Conservation (phyloP, 2,888 invertebrate species). For the Oxycera nigricornis region DNA sequence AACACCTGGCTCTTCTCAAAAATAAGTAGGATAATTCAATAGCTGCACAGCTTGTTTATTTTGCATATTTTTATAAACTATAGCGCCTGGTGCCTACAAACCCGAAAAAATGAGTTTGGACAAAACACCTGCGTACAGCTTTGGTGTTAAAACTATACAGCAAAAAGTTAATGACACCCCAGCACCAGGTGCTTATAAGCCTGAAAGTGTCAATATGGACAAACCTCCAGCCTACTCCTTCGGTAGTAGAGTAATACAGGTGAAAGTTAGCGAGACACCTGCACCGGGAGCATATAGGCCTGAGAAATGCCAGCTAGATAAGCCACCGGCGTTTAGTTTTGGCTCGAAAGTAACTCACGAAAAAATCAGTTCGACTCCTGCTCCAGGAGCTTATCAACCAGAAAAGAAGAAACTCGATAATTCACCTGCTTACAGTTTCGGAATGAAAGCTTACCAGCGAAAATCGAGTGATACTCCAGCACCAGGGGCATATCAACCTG, state of each 20-base stretch:
- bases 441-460: slow-evolving; percentile 68
- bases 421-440: slow-evolving; percentile 76
- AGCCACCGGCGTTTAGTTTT: slow-evolving; percentile 65
- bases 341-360: slow-evolving; percentile 63
- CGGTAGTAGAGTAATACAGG: slow-evolving; percentile 61
- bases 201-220: slow-evolving; percentile 64
- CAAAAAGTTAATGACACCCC: slow-evolving; percentile 59
- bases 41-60: too few species aligned
- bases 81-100: slow-evolving; percentile 64
- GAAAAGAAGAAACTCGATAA: slow-evolving; percentile 65
- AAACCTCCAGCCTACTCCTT: slow-evolving; percentile 66
- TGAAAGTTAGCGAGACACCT: slow-evolving; percentile 66
- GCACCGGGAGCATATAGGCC: slow-evolving; percentile 65
- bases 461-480: slow-evolving; percentile 65
- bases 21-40: too few species aligned
- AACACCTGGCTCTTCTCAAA: slow-evolving; percentile 60
- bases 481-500: slow-evolving; percentile 71
- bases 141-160: slow-evolving; percentile 71
- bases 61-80: too few species aligned
- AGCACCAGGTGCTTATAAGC: slow-evolving; percentile 68
- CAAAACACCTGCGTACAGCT: slow-evolving; percentile 73
- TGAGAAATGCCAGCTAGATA: slow-evolving; percentile 65
- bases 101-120: slow-evolving; percentile 66
- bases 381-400: slow-evolving; percentile 71
- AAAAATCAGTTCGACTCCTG: slow-evolving; percentile 53